phyloP scores from a whole-genome alignment of 1,140 invertebrate genomes.

The Berghia stephanieae region DNA sequence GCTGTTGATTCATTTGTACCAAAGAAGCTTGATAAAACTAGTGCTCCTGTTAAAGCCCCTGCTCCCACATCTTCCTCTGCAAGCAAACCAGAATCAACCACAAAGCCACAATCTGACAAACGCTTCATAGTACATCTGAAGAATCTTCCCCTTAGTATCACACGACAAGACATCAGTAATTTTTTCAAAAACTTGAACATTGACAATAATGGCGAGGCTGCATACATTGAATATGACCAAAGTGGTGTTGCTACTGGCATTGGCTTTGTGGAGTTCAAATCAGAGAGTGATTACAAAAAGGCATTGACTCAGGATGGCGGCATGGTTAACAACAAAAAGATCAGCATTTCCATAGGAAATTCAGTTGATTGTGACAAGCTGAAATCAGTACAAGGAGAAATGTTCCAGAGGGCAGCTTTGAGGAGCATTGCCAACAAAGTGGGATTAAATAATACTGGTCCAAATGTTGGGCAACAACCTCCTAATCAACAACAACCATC shows the following conservation, averaged over 20 bases:
- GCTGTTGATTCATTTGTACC: slow-evolving; percentile 54
- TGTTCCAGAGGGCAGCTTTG: slow-evolving; percentile 33
- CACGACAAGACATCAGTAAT: slow-evolving; percentile 39
- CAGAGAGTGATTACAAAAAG: slow-evolving; percentile 71
- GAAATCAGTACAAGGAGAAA: slow-evolving; percentile 34
- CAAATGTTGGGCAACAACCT: not conserved
- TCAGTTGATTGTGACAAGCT: slow-evolving; percentile 39
- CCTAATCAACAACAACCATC: slow-evolving; percentile 21
- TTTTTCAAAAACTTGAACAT: slow-evolving; percentile 47
- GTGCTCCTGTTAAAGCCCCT: not conserved
- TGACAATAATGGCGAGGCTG: slow-evolving; percentile 67
- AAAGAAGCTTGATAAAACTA: slow-evolving; percentile 13
- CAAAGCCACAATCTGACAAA: not conserved
- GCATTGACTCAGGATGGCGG: slow-evolving; percentile 54
- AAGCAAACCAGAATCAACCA: slow-evolving; percentile 3
- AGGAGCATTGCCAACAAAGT: no score
- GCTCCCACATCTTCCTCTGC: no score
- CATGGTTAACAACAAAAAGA: slow-evolving; percentile 51
- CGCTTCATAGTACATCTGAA: slow-evolving; percentile 34
- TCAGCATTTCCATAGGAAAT: slow-evolving; percentile 45
- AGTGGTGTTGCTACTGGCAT: slow-evolving; percentile 70
- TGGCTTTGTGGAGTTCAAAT: slow-evolving; percentile 80
- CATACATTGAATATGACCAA: slow-evolving; percentile 75
- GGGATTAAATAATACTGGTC: no score
- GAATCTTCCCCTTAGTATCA: slow-evolving; percentile 42